These are phyloP conservation scores for Holothuria scabra DNA, from an alignment of 53 echinoderm and acorn worm species.

Conservation along the genomic window DNA sequence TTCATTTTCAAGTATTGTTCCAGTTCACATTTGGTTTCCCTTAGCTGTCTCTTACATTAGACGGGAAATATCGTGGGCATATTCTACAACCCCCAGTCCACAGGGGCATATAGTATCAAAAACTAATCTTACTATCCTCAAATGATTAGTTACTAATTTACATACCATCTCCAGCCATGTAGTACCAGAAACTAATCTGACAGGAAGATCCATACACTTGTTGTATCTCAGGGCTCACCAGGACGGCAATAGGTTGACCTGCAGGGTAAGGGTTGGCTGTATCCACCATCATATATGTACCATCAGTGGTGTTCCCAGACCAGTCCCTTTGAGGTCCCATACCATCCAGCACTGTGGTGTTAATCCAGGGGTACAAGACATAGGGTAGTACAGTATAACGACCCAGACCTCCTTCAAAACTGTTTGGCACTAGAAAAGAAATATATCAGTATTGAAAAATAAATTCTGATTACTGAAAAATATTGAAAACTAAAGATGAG, in stretches of 20 bases:
- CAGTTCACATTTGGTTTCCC: too few species aligned
- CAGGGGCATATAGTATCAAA: too few species aligned
- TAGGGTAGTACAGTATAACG: neutral
- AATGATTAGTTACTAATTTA: neutral
- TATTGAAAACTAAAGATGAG: too few species aligned
- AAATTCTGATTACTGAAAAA: too few species aligned
- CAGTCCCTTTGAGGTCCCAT: neutral
- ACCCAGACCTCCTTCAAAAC: conserved; percentile 6
- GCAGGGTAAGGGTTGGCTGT: conserved; percentile 13
- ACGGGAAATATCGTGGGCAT: too few species aligned
- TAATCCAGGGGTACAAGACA: conserved; percentile 1
- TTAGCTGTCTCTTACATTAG: too few species aligned
- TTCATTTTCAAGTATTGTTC: too few species aligned
- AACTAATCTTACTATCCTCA: too few species aligned
- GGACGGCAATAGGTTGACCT: conserved; percentile 12
- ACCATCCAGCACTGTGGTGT: neutral
- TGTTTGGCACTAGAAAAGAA: neutral
- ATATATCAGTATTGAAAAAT: too few species aligned
- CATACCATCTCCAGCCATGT: conserved; percentile 50
- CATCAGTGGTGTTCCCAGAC: neutral
- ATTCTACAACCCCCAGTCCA: too few species aligned
- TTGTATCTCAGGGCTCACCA: conserved; percentile 17
- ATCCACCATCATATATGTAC: conserved; percentile 34
- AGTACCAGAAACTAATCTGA: conserved; percentile 35
- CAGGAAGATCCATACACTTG: conserved; percentile 6